Evolutionary conservation across 2,888 invertebrate species (phyloP).

Genomic region (Euclidia mi): DNA sequence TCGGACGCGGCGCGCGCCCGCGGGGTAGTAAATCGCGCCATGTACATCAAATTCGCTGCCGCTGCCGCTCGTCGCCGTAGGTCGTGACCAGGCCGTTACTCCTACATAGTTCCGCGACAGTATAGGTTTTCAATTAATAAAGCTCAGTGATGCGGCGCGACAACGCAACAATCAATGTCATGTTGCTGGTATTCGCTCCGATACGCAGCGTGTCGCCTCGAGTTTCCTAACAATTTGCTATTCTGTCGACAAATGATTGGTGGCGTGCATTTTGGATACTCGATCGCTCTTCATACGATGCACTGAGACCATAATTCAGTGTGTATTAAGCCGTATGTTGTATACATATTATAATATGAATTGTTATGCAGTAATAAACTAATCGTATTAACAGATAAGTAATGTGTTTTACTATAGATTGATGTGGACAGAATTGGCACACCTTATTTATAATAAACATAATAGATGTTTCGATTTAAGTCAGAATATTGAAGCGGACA

Average conservation of each 20-base stretch:
- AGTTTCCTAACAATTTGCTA: constrained; percentile 43
- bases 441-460: too few species aligned
- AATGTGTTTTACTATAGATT: too few species aligned
- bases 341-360: too few species aligned
- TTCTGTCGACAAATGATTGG: constrained; percentile 30
- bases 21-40: too few species aligned
- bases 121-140: constrained; percentile 56
- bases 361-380: too few species aligned
- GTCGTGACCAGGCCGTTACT: too few species aligned
- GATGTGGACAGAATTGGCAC: too few species aligned
- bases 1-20: too few species aligned
- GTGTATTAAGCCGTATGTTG: neutral
- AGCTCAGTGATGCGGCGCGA: constrained; percentile 38
- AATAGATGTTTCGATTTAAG: too few species aligned
- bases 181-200: constrained; percentile 32
- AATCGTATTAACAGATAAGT: too few species aligned
- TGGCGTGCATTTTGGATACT: constrained; percentile 14
- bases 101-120: constrained; percentile 5
- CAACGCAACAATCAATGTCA: constrained; percentile 51
- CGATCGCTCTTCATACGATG: neutral
- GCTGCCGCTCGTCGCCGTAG: too few species aligned
- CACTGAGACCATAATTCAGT: constrained; percentile 6
- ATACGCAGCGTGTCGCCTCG: constrained; percentile 29
- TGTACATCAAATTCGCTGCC: neutral
- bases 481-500: too few species aligned